A percentile compares a stretch with the other conserved stretches of the same genome.
phyloP scores from a whole-genome alignment of 2,797 vertebrate species.

The Pteropus rufus region DNA sequence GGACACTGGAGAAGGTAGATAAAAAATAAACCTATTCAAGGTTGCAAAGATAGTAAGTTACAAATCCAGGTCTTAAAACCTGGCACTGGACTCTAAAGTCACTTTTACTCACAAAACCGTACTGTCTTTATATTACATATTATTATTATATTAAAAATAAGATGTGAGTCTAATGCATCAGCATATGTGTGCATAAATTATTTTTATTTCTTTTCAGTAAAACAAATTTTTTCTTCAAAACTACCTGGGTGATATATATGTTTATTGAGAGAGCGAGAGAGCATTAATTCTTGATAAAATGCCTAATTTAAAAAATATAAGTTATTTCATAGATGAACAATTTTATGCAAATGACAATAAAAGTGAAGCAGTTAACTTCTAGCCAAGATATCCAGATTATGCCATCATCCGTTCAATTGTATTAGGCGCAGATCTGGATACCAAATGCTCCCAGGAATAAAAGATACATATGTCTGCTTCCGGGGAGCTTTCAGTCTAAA shows the following conservation, averaged over 20 bases:
- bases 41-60: background rate
- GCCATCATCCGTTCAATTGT: background rate
- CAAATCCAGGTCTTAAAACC: background rate
- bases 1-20: background rate
- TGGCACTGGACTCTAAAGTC: background rate
- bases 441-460: background rate
- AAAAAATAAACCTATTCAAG: constrained; percentile 30
- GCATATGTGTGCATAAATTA: background rate
- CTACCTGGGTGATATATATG: background rate
- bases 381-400: background rate
- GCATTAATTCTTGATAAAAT: constrained; percentile 33
- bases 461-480: background rate
- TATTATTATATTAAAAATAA: background rate
- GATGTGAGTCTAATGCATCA: background rate
- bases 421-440: background rate
- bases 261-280: background rate
- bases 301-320: background rate
- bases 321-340: constrained; percentile 37
- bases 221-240: background rate
- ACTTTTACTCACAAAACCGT: background rate
- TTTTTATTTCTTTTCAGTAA: constrained; percentile 29
- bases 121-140: background rate
- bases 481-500: background rate
- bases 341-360: constrained; percentile 47
- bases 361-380: constrained; percentile 10